Evolutionary conservation across 2,797 vertebrate species (phyloP).

Genomic region (Peromyscus aztecus): DNA sequence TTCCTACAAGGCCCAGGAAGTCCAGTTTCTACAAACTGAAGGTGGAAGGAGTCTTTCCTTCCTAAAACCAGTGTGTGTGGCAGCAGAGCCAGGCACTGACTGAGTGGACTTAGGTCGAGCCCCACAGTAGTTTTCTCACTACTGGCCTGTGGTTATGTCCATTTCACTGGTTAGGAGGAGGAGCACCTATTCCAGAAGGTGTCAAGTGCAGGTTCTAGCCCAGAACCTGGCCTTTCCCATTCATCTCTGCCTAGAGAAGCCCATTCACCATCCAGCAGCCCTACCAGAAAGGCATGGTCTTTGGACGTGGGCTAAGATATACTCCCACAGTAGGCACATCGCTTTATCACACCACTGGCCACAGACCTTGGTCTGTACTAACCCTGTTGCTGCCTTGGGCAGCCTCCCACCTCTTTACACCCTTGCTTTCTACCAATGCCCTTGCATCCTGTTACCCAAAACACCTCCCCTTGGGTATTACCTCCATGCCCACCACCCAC

Average conservation of each 20-base stretch:
- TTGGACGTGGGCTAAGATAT: not conserved
- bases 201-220: not conserved
- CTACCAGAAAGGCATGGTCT: not conserved
- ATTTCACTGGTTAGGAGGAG: not conserved
- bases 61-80: accelerated
- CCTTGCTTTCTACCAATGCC: not conserved
- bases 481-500: not conserved
- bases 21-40: not conserved
- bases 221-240: accelerated
- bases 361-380: not conserved
- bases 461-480: not conserved
- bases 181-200: not conserved
- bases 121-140: not conserved
- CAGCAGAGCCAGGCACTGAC: no score
- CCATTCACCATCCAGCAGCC: not conserved
- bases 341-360: not conserved
- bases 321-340: not conserved
- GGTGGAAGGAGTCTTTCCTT: not conserved
- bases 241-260: not conserved
- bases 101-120: not conserved
- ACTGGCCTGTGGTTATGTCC: not conserved
- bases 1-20: not conserved
- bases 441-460: no score
- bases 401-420: accelerated
- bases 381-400: no score